These are phyloP conservation scores for Oceanodroma tethys DNA, from an alignment of 2,113 vertebrate genomes.

Conservation along the genomic window DNA sequence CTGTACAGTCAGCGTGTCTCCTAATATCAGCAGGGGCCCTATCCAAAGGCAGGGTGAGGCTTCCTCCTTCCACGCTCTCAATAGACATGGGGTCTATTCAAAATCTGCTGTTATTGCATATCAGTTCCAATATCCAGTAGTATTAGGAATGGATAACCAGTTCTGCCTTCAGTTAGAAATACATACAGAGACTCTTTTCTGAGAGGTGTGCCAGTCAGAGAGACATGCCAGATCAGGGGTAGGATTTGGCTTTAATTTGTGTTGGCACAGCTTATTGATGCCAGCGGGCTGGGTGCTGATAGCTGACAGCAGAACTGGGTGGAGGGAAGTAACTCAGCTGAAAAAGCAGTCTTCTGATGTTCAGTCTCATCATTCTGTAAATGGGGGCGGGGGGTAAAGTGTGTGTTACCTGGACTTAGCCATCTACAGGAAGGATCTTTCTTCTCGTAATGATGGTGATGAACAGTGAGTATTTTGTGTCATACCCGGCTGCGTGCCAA, in stretches of 20 bases:
- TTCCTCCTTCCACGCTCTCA: neutral
- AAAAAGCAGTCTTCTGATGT: neutral
- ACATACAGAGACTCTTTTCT: neutral
- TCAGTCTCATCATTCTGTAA: neutral
- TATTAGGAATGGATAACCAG: neutral
- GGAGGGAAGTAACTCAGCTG: neutral
- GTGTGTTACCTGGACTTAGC: neutral
- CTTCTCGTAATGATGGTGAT: neutral
- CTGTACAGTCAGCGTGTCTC: neutral
- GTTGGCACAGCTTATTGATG: neutral
- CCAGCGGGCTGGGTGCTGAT: neutral
- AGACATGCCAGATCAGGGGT: neutral
- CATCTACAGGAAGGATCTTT: neutral
- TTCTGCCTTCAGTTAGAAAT: neutral
- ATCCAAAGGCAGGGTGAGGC: neutral
- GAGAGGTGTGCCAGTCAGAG: neutral
- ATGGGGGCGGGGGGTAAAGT: accelerated
- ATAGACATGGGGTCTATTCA: accelerated
- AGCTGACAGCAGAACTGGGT: neutral
- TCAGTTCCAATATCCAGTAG: neutral
- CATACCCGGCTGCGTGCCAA: accelerated
- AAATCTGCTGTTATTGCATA: accelerated
- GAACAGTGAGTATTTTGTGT: neutral
- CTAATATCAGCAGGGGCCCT: neutral
- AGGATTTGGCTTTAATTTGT: neutral